Base-by-base conservation (phyloP, 2,888 invertebrate species). In the Mesoligia furuncula region DNA sequence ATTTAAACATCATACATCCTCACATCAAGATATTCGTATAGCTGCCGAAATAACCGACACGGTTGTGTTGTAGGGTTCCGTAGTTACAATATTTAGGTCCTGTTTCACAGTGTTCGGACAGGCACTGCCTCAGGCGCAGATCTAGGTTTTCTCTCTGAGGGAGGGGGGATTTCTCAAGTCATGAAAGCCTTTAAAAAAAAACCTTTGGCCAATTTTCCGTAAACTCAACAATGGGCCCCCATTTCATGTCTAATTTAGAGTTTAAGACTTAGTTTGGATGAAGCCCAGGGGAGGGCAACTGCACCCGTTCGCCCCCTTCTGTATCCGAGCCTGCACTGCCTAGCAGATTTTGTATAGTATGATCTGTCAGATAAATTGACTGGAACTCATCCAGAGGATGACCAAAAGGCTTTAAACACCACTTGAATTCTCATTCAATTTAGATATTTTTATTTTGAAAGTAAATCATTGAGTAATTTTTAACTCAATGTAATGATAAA, bases 11-110 rank as follows among this genome's bases (percentile, higher is more conserved):
- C 15, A 82, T 36, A 85, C 59, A 45, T 27, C 36, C 2, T 51
- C 31, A 0, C 4, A 73, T 48, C 51, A 42, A 45, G 51, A 45
- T 45, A 73, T 39, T 36, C 0, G 15, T 64, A 48, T 17, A 20
- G 0, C 13, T 51, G 27, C 42, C 24, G 27, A 83, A 69, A 24
- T 48, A 39, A 39, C 2, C 1, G 27, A 24, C 24, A 27, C 20
- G 65, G 27, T 57, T 11, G 6, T 31, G 45, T 77, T 45, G 1
- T 78, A 83, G 36, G 57, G 57, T 78, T 69, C 80, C 57, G 57
- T 45, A 69, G 39, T 64, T 13, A n/a, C 0, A 24, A 20, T 45
- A 45, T 27, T 36, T 31, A 36, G 31, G 13, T 1, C 7, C 6
- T 57, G 48, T 39, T 48, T 48, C 0, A 20, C 9, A 15, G 9